These are phyloP conservation scores for Chironomus tentans DNA, from an alignment of 2,888 invertebrate genomes.

Conservation along the genomic window DNA sequence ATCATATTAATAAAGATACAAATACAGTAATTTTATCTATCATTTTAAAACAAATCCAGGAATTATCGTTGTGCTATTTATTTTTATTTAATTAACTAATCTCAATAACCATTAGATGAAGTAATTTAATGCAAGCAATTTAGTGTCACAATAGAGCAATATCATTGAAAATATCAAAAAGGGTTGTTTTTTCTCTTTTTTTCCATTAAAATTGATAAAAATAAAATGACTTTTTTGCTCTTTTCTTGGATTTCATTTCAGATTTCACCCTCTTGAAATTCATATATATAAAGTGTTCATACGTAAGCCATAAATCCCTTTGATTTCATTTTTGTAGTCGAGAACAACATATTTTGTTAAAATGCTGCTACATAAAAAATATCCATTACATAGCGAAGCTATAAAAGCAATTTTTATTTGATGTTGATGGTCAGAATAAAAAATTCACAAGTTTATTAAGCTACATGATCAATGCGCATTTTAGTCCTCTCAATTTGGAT, in stretches of 20 bases:
- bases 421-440: no score
- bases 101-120: background rate
- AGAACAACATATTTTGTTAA: no score
- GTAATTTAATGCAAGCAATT: conserved; percentile 6
- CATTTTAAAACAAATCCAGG: background rate
- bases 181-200: background rate
- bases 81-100: background rate
- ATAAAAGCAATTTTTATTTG: no score
- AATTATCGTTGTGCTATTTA: background rate
- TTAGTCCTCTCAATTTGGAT: background rate
- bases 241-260: background rate
- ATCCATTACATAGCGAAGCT: no score
- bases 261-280: background rate
- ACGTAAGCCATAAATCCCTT: no score
- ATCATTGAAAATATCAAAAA: background rate
- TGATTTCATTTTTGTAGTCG: no score
- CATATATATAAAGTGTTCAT: no score
- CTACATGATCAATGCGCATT: background rate
- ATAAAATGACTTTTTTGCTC: background rate
- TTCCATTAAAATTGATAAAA: background rate
- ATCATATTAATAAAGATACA: no score
- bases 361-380: no score
- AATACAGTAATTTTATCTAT: no score
- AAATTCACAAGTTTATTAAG: background rate
- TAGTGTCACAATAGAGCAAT: no score